These are phyloP conservation scores for Leptogaster cylindrica DNA, from an alignment of 2,888 invertebrate genomes.

Conservation along the genomic window DNA sequence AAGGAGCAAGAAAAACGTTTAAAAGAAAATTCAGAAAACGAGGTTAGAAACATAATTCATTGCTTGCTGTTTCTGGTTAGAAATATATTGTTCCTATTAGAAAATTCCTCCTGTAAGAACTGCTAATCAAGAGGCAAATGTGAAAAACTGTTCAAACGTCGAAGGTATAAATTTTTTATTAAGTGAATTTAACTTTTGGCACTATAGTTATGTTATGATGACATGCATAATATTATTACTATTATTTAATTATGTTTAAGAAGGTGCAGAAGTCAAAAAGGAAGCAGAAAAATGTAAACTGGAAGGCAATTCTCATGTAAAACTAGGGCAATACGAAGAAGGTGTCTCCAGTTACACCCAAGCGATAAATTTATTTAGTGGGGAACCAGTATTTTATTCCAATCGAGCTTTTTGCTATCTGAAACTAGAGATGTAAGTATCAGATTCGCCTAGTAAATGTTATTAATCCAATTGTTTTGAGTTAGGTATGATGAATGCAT, in stretches of 20 bases:
- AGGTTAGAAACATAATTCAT: conserved; percentile 40
- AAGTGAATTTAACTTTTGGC: too few relatives aligned
- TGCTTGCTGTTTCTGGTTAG: too few relatives aligned
- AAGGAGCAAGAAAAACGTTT: conserved; percentile 57
- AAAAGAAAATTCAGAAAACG: conserved; percentile 43
- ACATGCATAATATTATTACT: too few relatives aligned
- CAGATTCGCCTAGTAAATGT: neutral
- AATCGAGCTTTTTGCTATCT: conserved; percentile 88
- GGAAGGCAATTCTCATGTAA: conserved; percentile 83
- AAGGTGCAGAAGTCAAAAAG: neutral
- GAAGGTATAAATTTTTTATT: too few relatives aligned
- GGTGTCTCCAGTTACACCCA: conserved; percentile 86
- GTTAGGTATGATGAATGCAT: conserved; percentile 56
- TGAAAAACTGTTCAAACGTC: too few relatives aligned
- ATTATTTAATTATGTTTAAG: too few relatives aligned
- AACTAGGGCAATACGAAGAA: conserved; percentile 78
- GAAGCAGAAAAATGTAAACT: conserved; percentile 57
- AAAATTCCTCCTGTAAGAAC: conserved; percentile 11
- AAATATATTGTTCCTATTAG: too few relatives aligned
- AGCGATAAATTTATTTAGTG: conserved; percentile 82
- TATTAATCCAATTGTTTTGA: neutral
- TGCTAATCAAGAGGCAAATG: neutral
- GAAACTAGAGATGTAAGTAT: conserved; percentile 75
- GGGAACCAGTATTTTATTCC: conserved; percentile 81
- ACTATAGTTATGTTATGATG: too few relatives aligned